Evolutionary conservation across 2,113 vertebrate species (phyloP).

Genomic region (Antennarius striatus): DNA sequence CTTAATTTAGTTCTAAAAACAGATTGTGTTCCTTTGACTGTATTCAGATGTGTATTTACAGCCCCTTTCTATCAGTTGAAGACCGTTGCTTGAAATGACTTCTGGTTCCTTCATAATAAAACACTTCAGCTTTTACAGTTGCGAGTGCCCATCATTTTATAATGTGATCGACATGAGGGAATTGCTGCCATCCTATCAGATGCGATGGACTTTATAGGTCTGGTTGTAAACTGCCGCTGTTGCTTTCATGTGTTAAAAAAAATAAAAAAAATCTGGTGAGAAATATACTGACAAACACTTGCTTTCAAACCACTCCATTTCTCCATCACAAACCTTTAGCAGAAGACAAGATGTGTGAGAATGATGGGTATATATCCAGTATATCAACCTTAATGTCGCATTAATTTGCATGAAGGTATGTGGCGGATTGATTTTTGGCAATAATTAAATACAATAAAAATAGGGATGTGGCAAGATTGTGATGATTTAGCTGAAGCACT

Average conservation of each 20-base stretch:
- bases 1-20: conserved; percentile 40
- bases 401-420: conserved; percentile 40
- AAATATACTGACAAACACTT: conserved; percentile 13
- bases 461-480: conserved; percentile 24
- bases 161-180: conserved; percentile 34
- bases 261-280: not conserved
- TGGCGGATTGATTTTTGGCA: conserved; percentile 54
- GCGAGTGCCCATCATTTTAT: conserved; percentile 48
- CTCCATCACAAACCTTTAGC: not conserved
- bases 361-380: conserved; percentile 39
- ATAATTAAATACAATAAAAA: conserved; percentile 65
- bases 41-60: conserved; percentile 36
- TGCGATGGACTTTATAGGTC: conserved; percentile 41
- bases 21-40: conserved; percentile 9
- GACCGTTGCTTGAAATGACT: conserved; percentile 33
- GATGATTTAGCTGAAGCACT: conserved; percentile 52
- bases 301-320: not conserved
- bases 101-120: conserved; percentile 72
- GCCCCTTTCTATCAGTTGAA: conserved; percentile 41
- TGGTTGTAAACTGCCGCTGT: conserved; percentile 46
- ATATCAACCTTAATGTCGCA: conserved; percentile 46
- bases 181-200: conserved; percentile 6
- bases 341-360: conserved; percentile 14
- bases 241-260: conserved; percentile 2
- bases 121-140: conserved; percentile 55